These are phyloP conservation scores for Myiotriccus ornatus DNA, from an alignment of 2,797 vertebrate genomes.

Conservation along the genomic window DNA sequence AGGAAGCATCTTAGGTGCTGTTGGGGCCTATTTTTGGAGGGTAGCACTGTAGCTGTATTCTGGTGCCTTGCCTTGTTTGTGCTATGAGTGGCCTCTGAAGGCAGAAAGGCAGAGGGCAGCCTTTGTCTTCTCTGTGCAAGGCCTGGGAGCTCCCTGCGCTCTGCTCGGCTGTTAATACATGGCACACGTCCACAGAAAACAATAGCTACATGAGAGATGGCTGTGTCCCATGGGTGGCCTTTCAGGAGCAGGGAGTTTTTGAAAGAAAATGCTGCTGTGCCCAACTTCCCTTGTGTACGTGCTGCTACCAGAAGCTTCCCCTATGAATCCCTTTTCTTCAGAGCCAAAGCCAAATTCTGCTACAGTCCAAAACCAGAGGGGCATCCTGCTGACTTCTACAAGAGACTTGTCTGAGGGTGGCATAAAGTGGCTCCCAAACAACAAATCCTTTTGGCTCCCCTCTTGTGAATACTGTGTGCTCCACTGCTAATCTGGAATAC, in stretches of 20 bases:
- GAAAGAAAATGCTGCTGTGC: constrained; percentile 45
- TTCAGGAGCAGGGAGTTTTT: constrained; percentile 57
- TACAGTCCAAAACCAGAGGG: constrained; percentile 27
- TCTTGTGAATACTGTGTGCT: background rate
- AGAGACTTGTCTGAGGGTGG: constrained; percentile 42
- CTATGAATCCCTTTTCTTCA: constrained; percentile 14
- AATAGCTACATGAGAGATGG: constrained; percentile 65
- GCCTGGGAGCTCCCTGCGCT: background rate
- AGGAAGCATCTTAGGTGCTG: background rate
- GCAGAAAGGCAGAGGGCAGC: constrained; percentile 64
- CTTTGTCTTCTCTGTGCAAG: background rate
- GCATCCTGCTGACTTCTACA: constrained; percentile 37
- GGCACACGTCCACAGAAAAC: constrained; percentile 46
- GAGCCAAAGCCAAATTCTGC: constrained; percentile 19
- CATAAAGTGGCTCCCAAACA: constrained; percentile 20
- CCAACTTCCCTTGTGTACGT: constrained; percentile 38
- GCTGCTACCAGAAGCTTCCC: constrained; percentile 61
- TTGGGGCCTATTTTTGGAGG: background rate
- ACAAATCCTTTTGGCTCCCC: constrained; percentile 1
- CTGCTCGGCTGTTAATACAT: background rate
- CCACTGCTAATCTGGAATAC: background rate
- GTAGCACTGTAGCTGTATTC: background rate
- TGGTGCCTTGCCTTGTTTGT: background rate
- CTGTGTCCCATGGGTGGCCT: constrained; percentile 64
- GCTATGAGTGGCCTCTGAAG: background rate